Base-by-base conservation (phyloP, 1,140 invertebrate genomes). In the Popillia japonica region DNA sequence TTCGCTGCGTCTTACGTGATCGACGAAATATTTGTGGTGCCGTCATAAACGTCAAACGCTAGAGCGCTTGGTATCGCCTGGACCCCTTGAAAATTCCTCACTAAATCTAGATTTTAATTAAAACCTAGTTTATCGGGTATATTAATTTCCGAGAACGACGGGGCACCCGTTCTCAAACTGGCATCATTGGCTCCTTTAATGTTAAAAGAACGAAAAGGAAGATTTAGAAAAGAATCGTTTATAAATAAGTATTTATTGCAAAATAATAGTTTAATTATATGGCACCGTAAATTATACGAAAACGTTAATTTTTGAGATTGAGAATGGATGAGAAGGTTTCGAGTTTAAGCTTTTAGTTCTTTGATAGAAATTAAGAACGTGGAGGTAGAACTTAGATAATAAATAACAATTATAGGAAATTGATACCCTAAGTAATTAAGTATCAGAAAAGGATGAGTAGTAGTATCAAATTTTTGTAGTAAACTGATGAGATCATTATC, bases 81-180 rank as follows among this genome's bases (percentile, higher is more conserved):
- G 64, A 20, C 64, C 17, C 17, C 17, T 22, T 20, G 22, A 68
- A 68, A 22, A 22, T 68, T 68, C 17, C 23, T 68, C 64, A 68
- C 64, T 27, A 68, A 68, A 68, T 68, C 64, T 68, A 27, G 23
- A 22, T 68, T 68, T 68, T 68, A 68, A 68, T 68, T 68, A 68
- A 68, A 68, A 68, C 64, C 64, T 68, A 27, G 44, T 48, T 48
- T 48, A 48, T 48, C 44, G 44, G 44, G 44, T 48, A 48, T 48
- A 48, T 48, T 48, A 48, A 48, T 48, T 48, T 48, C 44, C 44
- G n/a, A 48, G 44, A 48, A 48, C 10, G 44, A 48, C 44, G 44
- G 44, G 44, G 44, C 44, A 17, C 10, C 44, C 44, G 44, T 48
- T 48, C 8, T 7, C 8, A 17, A 17, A 48, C 10, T 17, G 44